Percentiles rank a stretch among this genome's conserved stretches.
These are phyloP conservation scores for Pseudomyrmex dendroicus DNA, from an alignment of 1,140 invertebrate genomes.

Conservation along the genomic window DNA sequence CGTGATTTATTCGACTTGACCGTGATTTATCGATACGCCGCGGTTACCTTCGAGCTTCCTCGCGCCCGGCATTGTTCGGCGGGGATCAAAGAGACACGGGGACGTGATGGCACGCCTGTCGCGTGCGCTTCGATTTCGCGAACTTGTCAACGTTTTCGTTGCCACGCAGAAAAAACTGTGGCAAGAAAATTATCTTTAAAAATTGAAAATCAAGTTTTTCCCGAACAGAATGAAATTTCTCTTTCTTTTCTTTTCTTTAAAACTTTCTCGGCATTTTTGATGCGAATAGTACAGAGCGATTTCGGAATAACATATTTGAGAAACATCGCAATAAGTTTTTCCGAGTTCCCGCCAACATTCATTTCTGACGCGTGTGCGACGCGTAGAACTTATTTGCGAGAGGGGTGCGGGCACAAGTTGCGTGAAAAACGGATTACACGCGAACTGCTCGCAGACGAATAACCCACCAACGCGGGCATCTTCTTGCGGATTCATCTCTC, in stretches of 20 bases:
- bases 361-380: not conserved
- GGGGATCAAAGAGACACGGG: not conserved
- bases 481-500: constrained; percentile 29
- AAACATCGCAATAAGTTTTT: constrained; percentile 24
- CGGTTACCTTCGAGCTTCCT: constrained; percentile 23
- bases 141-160: too few relatives aligned
- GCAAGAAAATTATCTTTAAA: too few relatives aligned
- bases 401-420: not conserved
- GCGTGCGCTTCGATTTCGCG: too few relatives aligned
- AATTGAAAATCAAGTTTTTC: too few relatives aligned
- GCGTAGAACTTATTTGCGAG: constrained; percentile 14
- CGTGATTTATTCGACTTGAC: constrained; percentile 69
- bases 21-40: constrained; percentile 57
- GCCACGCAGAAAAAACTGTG: too few relatives aligned
- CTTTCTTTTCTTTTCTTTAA: too few relatives aligned
- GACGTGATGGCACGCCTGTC: not conserved
- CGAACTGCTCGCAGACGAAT: constrained; percentile 46
- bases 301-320: not conserved
- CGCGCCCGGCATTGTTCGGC: constrained; percentile 19
- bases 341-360: not conserved
- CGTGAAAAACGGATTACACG: constrained; percentile 27
- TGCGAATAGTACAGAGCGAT: not conserved
- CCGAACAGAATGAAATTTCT: too few relatives aligned
- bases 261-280: not conserved
- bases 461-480: not conserved